Percentiles rank a stretch among this genome's conserved stretches.
phyloP scores from a whole-genome alignment of 53 echinoderm and acorn worm species.

The Mesocentrotus franciscanus region DNA sequence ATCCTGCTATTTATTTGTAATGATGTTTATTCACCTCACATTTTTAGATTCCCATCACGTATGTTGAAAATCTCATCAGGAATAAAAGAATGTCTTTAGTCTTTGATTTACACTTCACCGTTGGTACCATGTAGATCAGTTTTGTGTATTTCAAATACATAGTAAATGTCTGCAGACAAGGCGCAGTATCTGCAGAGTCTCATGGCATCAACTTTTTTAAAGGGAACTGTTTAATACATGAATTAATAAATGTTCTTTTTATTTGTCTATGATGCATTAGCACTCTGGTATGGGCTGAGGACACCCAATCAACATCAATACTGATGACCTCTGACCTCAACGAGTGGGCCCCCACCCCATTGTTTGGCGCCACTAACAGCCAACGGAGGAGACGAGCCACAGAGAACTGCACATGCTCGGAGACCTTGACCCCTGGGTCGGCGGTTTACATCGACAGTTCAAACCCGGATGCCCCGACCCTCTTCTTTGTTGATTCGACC shows the following conservation, averaged over 20 bases:
- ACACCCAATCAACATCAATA: background rate
- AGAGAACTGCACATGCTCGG: conserved; percentile 67
- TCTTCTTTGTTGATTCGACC: conserved; percentile 74
- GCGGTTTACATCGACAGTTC: conserved; percentile 72
- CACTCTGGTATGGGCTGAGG: conserved; percentile 80
- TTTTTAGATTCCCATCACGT: no score
- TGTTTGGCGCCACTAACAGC: conserved; percentile 64
- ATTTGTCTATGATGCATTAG: conserved; percentile 54
- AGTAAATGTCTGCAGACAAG: no score
- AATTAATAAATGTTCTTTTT: background rate
- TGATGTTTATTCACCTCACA: no score
- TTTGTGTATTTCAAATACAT: no score
- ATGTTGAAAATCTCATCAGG: no score
- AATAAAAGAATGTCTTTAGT: no score
- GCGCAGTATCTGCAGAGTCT: no score
- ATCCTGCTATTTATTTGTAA: no score
- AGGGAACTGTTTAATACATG: background rate
- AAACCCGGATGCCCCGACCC: conserved; percentile 40
- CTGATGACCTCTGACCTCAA: conserved; percentile 81
- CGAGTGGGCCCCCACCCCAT: conserved; percentile 69
- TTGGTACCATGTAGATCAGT: no score
- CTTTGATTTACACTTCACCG: no score
- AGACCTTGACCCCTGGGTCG: conserved; percentile 33
- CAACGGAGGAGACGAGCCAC: conserved; percentile 58
- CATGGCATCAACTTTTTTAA: background rate